These are phyloP conservation scores for Philhelius pedissequus DNA, from an alignment of 2,888 invertebrate genomes.

Conservation along the genomic window DNA sequence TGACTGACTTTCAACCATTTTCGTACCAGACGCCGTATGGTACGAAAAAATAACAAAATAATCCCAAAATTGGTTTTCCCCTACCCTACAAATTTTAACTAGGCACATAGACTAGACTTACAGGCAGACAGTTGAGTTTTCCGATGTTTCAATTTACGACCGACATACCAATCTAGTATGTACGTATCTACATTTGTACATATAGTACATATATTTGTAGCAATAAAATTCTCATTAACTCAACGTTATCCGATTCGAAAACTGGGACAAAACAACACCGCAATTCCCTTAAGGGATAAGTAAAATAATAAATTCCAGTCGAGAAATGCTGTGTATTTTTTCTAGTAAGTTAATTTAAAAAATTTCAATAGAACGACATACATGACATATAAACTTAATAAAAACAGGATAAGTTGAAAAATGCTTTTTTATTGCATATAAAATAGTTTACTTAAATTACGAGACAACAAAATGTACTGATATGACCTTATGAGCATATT, in stretches of 20 bases:
- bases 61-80: slow-evolving; percentile 3
- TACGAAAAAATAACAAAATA: slow-evolving; percentile 3
- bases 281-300: not conserved
- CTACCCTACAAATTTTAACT: not conserved
- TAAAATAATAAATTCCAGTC: slow-evolving; percentile 5
- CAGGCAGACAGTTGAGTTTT: slow-evolving; percentile 2
- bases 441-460: slow-evolving; percentile 1
- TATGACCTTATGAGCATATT: slow-evolving; percentile 36
- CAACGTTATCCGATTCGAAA: slow-evolving; percentile 29
- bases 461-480: not conserved
- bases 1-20: not conserved
- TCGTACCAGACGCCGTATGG: slow-evolving; percentile 11
- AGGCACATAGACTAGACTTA: slow-evolving; percentile 6
- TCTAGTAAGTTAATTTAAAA: not conserved
- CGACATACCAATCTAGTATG: too few species aligned
- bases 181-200: too few species aligned
- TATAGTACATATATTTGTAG: too few species aligned
- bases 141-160: not conserved
- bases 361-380: not conserved
- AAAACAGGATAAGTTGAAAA: not conserved
- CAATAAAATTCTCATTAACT: slow-evolving; percentile 44
- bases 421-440: slow-evolving; percentile 31
- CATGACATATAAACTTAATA: not conserved
- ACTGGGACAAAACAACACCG: slow-evolving; percentile 44
- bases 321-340: slow-evolving; percentile 16